Percentiles rank a stretch among this genome's conserved stretches.
Conservation (phyloP, 2,888 invertebrate genomes). For the Campopleginae sp. region DNA sequence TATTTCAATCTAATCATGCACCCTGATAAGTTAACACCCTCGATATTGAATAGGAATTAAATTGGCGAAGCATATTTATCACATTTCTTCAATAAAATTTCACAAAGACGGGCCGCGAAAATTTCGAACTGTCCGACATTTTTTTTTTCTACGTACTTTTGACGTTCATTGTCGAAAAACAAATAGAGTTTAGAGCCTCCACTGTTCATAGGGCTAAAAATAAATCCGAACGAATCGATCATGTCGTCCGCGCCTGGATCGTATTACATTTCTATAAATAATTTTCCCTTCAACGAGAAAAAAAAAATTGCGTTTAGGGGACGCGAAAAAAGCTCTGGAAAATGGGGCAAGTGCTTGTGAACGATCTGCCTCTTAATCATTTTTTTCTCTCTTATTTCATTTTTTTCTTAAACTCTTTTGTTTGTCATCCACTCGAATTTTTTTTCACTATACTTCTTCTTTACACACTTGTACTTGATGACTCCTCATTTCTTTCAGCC, state of each 20-base stretch:
- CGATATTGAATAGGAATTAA: not conserved
- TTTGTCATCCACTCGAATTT: constrained; percentile 8
- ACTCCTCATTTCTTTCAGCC: not conserved
- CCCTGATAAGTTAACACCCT: not conserved
- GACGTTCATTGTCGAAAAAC: not conserved
- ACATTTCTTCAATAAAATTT: not conserved
- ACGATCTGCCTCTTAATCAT: constrained; percentile 40
- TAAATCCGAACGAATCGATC: constrained; percentile 31
- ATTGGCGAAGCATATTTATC: not conserved
- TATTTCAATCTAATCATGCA: not conserved
- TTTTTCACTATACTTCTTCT: constrained; percentile 21
- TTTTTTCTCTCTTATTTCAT: not conserved
- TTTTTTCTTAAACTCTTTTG: constrained; percentile 8
- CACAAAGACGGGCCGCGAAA: not conserved
- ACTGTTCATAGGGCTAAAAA: constrained; percentile 22
- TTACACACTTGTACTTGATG: not conserved
- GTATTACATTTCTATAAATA: constrained; percentile 34
- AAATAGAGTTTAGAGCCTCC: not conserved
- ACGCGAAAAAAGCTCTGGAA: constrained; percentile 12
- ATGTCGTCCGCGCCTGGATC: not conserved
- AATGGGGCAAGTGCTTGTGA: constrained; percentile 44
- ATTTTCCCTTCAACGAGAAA: not conserved
- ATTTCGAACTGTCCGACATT: too few species aligned
- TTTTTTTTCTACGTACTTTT: not conserved
- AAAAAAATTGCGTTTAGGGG: constrained; percentile 17